Base-by-base conservation (phyloP, 2,888 invertebrate species). In the Entomobrya multifasciata region DNA sequence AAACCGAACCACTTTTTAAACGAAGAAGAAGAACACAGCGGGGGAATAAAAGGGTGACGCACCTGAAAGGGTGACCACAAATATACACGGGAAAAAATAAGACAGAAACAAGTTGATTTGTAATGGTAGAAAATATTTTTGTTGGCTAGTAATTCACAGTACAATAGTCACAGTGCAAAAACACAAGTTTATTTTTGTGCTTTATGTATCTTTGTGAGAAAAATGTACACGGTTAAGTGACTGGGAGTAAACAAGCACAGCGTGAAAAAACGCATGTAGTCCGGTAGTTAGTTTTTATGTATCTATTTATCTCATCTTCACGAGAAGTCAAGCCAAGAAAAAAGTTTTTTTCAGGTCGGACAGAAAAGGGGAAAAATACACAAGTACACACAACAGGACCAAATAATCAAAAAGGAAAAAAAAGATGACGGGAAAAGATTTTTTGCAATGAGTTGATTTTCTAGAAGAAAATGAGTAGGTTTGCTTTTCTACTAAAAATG, bases 181-280 rank as follows among this genome's bases (percentile, higher is more conserved):
- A n/a, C 8, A 36, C 36, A 36, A 13, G 20, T 17, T 27, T 36
- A 49, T 11, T 17, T 41, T 65, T 65, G 65, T n/a, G n/a, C n/a
- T n/a, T n/a, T n/a, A n/a, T n/a, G n/a, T n/a, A n/a, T n/a, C n/a
- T n/a, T n/a, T n/a, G 41, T 25, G 15, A 36, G 27, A 60, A 60
- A 25, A 25, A 17, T 25, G 55, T 3, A 55, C 5, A 27, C 15
- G 25, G 27, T 60, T 25, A 30, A 15, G 60, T 27, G 60, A 60
- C 22, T 15, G 57, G n/a, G n/a, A 60, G 57, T 60, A 62, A 62
- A 62, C 62, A 62, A 36, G 17, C 62, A 36, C 62, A 62, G 62
- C 62, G 17, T 62, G 62, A 62, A 62, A 62, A 62, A 30, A 60
- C 57, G 52, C 27, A n/a, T 62, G 13, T n/a, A 49, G 15, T 49